Conservation (phyloP, 30 jellyfish, hydroid and myxozoan species). For the Sanderia malayensis region DNA sequence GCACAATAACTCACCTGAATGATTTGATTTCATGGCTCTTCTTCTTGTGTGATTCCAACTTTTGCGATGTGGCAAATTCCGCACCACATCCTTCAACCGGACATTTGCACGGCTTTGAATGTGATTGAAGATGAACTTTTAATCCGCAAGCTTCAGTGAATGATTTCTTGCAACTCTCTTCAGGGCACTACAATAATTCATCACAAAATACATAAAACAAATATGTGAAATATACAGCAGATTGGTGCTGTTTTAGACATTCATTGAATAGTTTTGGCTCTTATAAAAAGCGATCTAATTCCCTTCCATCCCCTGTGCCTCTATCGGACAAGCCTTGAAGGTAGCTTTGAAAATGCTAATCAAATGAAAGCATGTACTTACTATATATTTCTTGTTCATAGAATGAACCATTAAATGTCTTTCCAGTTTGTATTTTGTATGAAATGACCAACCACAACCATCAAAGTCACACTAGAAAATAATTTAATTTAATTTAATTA, state of each 20-base stretch:
- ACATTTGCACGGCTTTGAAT: slow-evolving; percentile 6
- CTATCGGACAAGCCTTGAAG: too few species aligned
- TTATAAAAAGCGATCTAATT: too few species aligned
- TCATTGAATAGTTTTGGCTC: too few species aligned
- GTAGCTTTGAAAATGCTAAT: too few species aligned
- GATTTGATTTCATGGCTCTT: not conserved
- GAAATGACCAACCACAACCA: slow-evolving; percentile 54
- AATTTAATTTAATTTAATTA: too few species aligned
- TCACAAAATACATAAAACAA: too few species aligned
- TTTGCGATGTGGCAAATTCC: not conserved
- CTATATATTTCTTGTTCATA: slow-evolving; percentile 19
- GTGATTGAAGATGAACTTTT: slow-evolving; percentile 32
- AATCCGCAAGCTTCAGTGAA: slow-evolving; percentile 36
- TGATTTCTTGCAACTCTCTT: slow-evolving; percentile 27
- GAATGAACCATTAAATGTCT: slow-evolving; percentile 37
- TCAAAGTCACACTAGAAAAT: slow-evolving; percentile 37
- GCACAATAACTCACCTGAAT: not conserved
- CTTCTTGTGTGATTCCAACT: not conserved
- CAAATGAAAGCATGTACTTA: too few species aligned
- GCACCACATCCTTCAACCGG: slow-evolving; percentile 17
- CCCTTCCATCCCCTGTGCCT: too few species aligned
- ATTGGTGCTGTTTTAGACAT: too few species aligned
- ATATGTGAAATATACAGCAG: not conserved
- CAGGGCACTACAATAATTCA: slow-evolving; percentile 49
- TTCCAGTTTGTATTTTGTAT: slow-evolving; percentile 36